Conservation (phyloP, 2,797 vertebrate genomes). For the Chelon auratus region DNA sequence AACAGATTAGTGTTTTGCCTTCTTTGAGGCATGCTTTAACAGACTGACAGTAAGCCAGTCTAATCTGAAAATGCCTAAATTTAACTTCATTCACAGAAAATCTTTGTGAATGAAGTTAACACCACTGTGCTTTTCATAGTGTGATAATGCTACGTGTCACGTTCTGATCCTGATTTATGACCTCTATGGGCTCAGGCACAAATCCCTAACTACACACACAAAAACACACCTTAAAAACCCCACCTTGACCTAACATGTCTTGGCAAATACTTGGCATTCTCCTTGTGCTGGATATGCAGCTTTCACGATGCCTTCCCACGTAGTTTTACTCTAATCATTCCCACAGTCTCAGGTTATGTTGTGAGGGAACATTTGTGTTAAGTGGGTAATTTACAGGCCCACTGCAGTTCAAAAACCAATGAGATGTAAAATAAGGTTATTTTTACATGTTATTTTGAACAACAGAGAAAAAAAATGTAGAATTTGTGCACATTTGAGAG, state of each 20-base stretch:
- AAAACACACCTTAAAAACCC: conserved; percentile 31
- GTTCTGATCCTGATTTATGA: conserved; percentile 23
- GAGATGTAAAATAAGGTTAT: not conserved
- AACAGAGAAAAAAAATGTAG: not conserved
- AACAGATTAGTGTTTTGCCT: not conserved
- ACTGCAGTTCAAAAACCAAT: not conserved
- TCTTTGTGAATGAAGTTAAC: not conserved
- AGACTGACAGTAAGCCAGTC: not conserved
- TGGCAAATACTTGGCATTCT: conserved; percentile 20
- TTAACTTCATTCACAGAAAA: not conserved
- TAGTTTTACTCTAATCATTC: not conserved
- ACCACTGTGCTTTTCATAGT: not conserved
- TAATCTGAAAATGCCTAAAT: not conserved
- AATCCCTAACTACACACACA: conserved; percentile 18
- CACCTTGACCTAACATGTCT: conserved; percentile 47
- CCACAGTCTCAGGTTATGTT: not conserved
- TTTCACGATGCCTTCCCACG: not conserved
- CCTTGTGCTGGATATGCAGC: not conserved
- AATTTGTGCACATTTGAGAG: too few relatives aligned
- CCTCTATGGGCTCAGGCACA: not conserved
- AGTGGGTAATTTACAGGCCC: not conserved
- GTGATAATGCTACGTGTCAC: not conserved
- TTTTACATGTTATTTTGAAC: too few relatives aligned
- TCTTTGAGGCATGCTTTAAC: not conserved
- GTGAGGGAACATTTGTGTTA: not conserved